These are phyloP conservation scores for Distichodus sexfasciatus DNA, from an alignment of 2,797 vertebrate genomes.

Conservation along the genomic window DNA sequence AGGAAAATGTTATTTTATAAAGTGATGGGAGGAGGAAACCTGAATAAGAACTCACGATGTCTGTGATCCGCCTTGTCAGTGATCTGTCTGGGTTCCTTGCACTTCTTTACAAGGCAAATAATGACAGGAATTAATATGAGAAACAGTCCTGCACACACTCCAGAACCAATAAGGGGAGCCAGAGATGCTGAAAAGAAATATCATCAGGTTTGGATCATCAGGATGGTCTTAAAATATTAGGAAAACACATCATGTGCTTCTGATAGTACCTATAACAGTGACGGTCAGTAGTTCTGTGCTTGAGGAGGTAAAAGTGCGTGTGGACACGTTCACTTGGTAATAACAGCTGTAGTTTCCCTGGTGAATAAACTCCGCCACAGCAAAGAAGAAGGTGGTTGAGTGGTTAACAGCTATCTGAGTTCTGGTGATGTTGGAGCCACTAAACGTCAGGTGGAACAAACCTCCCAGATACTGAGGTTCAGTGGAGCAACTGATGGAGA, in stretches of 20 bases:
- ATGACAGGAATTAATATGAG: not conserved
- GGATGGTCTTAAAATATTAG: not conserved
- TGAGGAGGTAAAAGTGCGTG: slow-evolving; percentile 51
- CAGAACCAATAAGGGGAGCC: not conserved
- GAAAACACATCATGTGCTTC: not conserved
- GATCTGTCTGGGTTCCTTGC: not conserved
- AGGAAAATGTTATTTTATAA: too few species aligned
- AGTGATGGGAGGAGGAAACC: too few species aligned
- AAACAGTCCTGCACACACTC: slow-evolving; percentile 3
- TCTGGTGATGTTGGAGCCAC: slow-evolving; percentile 21
- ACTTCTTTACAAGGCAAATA: not conserved
- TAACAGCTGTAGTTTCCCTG: slow-evolving; percentile 66
- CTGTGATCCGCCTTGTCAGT: too few species aligned
- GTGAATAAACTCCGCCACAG: slow-evolving; percentile 42
- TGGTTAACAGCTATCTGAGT: slow-evolving; percentile 49
- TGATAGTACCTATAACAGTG: slow-evolving; percentile 2
- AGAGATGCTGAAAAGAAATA: not conserved
- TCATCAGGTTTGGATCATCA: not conserved
- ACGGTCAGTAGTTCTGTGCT: not conserved
- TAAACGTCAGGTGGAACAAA: slow-evolving; percentile 57
- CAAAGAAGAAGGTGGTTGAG: slow-evolving; percentile 58
- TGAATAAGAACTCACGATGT: too few species aligned
- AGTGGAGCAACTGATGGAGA: slow-evolving; percentile 65
- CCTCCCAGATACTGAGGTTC: slow-evolving; percentile 58
- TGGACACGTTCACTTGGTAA: slow-evolving; percentile 64